These are phyloP conservation scores for Lethenteron reissneri DNA, from an alignment of 2,113 vertebrate species.

Conservation along the genomic window DNA sequence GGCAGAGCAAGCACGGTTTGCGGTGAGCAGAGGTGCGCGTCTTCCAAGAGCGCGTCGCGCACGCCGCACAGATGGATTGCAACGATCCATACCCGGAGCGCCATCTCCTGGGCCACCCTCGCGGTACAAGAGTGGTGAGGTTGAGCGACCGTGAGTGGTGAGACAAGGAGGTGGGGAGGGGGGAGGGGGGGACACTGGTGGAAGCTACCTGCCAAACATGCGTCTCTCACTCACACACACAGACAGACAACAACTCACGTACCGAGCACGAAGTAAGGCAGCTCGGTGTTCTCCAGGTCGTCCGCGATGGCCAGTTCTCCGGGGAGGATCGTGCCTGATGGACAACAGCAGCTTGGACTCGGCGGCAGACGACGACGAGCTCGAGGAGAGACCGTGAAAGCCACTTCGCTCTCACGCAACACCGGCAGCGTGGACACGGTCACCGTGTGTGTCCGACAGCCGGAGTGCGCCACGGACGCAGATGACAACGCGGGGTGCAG, in stretches of 20 bases:
- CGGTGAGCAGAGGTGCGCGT: no score
- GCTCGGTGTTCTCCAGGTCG: slow-evolving; percentile 94
- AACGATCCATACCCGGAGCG: no score
- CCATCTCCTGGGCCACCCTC: no score
- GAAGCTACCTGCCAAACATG: no score
- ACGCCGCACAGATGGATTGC: no score
- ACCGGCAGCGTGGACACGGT: slow-evolving; percentile 80
- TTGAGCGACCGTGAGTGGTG: no score
- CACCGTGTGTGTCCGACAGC: slow-evolving; percentile 59
- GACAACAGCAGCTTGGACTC: slow-evolving; percentile 74
- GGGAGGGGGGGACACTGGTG: no score
- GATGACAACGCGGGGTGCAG: slow-evolving; percentile 18
- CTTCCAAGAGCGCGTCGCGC: no score
- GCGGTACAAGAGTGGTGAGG: no score
- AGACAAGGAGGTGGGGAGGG: no score
- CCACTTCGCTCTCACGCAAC: slow-evolving; percentile 72
- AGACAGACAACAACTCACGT: slow-evolving; percentile 16
- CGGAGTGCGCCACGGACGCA: slow-evolving; percentile 13
- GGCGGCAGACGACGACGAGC: slow-evolving; percentile 18
- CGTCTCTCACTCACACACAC: no score
- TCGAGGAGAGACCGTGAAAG: slow-evolving; percentile 40
- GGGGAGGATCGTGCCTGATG: slow-evolving; percentile 72
- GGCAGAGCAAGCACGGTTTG: no score
- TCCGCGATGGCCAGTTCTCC: slow-evolving; percentile 79
- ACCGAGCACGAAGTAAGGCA: slow-evolving; percentile 95